phyloP scores from a whole-genome alignment of 2,888 invertebrate genomes.

The Malacosoma neustria region DNA sequence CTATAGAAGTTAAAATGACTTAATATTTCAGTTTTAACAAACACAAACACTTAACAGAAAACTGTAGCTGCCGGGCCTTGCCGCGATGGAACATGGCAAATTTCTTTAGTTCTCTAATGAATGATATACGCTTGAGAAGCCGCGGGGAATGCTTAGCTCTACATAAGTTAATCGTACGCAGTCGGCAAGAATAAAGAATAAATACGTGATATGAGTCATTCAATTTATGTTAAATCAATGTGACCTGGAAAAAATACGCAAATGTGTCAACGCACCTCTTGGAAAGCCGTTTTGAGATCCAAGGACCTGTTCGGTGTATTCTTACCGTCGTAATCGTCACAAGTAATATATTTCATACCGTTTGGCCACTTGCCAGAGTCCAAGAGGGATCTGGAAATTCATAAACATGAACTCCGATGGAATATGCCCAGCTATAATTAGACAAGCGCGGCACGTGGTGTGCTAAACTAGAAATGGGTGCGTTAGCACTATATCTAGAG shows the following conservation, averaged over 20 bases:
- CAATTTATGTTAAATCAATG: constrained; percentile 8
- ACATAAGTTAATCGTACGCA: too few species aligned
- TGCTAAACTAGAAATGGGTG: constrained; percentile 36
- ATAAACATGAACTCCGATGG: constrained; percentile 54
- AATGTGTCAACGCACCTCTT: constrained; percentile 69
- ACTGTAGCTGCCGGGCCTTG: too few species aligned
- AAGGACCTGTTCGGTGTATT: constrained; percentile 83
- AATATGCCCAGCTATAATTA: constrained; percentile 59
- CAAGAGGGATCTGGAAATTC: constrained; percentile 78
- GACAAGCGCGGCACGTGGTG: constrained; percentile 39
- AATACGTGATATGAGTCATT: background rate
- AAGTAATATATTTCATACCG: constrained; percentile 82
- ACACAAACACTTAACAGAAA: too few species aligned
- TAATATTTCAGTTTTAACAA: too few species aligned
- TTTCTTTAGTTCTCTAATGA: too few species aligned
- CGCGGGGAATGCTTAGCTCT: too few species aligned
- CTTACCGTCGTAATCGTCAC: constrained; percentile 86
- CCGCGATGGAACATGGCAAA: too few species aligned
- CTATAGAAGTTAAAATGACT: too few species aligned
- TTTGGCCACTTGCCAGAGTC: constrained; percentile 83
- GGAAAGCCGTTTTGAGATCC: constrained; percentile 80
- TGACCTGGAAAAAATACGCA: constrained; percentile 4
- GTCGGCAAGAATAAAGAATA: too few species aligned
- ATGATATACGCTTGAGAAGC: too few species aligned
- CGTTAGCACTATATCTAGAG: constrained; percentile 26